Conservation (phyloP, 2,888 invertebrate genomes). For the Cartodere bifasciata region DNA sequence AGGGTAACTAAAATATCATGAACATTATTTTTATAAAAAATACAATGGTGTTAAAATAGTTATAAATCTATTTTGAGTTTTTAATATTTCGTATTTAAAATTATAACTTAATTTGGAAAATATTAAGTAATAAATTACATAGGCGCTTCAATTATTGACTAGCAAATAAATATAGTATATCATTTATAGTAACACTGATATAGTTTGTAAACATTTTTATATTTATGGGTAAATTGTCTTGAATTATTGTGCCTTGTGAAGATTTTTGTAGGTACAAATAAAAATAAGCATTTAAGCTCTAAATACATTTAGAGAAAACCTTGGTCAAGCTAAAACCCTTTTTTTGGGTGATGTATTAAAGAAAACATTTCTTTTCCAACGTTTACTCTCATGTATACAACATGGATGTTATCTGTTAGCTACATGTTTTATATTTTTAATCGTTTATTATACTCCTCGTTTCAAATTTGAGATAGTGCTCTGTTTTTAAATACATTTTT, state of each 20-base stretch:
- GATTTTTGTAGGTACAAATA: slow-evolving; percentile 28
- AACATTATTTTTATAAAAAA: not conserved
- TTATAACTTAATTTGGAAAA: slow-evolving; percentile 14
- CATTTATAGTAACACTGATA: slow-evolving; percentile 26
- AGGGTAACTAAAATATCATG: not conserved
- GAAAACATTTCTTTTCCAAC: not conserved
- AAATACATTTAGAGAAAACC: not conserved
- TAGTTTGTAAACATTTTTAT: slow-evolving; percentile 27
- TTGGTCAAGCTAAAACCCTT: not conserved
- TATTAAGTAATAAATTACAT: slow-evolving; percentile 19
- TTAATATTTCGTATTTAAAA: no score
- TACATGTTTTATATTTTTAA: no score
- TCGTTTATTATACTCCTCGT: no score
- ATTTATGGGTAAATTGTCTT: slow-evolving; percentile 33
- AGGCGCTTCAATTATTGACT: slow-evolving; percentile 33
- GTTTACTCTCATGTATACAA: not conserved
- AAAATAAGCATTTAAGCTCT: slow-evolving; percentile 16
- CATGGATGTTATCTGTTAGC: no score
- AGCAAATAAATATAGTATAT: slow-evolving; percentile 27
- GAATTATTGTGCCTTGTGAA: slow-evolving; percentile 35
- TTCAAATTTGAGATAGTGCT: no score
- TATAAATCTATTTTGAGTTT: no score
- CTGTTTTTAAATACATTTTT: no score
- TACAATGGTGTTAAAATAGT: no score
- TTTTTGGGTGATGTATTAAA: slow-evolving; percentile 2